Conservation (phyloP, 1,140 invertebrate genomes). For the Palaemon carinicauda region DNA sequence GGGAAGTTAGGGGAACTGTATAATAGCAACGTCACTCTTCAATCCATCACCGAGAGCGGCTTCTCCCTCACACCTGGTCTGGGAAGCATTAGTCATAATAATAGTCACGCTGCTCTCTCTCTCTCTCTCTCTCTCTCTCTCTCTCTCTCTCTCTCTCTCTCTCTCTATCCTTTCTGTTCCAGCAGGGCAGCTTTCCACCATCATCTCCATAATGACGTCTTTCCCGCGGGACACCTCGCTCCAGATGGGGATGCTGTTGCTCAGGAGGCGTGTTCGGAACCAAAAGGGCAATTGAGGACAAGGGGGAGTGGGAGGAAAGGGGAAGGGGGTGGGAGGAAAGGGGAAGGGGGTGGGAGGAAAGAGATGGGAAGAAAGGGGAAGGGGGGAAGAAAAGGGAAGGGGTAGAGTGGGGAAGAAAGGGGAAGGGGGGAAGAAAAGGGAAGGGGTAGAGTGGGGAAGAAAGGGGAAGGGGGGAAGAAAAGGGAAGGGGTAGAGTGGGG, state of each 20-base stretch:
- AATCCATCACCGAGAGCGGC: too few species aligned
- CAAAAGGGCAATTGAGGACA: too few species aligned
- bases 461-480: too few species aligned
- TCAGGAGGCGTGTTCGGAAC: neutral
- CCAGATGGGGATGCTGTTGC: neutral
- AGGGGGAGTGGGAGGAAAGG: neutral
- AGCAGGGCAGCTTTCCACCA: neutral
- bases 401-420: too few species aligned
- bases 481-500: too few species aligned
- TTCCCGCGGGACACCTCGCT: neutral
- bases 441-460: too few species aligned
- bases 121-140: neutral
- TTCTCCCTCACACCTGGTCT: conserved; percentile 3
- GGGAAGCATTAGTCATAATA: conserved; percentile 32
- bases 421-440: too few species aligned
- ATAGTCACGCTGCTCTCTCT: conserved; percentile 7
- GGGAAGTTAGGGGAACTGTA: too few species aligned
- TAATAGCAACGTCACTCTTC: too few species aligned
- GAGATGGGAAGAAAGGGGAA: too few species aligned
- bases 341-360: neutral
- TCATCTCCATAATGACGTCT: conserved; percentile 13
- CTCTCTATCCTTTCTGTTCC: neutral
- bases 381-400: too few species aligned
- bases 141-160: neutral
- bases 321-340: neutral